Evolutionary conservation across 2,888 invertebrate genomes (phyloP).

Genomic region (Limenitis camilla): DNA sequence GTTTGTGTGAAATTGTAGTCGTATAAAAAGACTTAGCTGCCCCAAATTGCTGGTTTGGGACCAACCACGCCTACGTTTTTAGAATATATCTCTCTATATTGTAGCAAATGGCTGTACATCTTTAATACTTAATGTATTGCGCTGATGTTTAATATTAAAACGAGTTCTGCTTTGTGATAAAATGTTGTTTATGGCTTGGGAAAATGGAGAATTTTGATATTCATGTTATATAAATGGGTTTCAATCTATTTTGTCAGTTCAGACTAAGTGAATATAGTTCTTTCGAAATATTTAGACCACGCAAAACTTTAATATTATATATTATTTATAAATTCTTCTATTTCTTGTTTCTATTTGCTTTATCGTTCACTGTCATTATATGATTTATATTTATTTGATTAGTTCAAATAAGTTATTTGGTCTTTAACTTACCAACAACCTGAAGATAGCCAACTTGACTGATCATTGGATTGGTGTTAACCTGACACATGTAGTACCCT

Average conservation of each 20-base stretch:
- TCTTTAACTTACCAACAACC: constrained; percentile 88
- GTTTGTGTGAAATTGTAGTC: constrained; percentile 41
- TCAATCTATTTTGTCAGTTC: no score
- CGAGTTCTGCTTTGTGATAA: not conserved
- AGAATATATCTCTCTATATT: constrained; percentile 6
- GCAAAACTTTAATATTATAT: no score
- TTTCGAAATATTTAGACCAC: no score
- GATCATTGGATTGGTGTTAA: constrained; percentile 95
- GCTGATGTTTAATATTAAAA: not conserved
- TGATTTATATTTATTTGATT: no score
- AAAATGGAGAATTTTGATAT: no score
- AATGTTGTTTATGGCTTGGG: no score
- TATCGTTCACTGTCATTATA: no score
- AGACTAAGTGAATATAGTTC: no score
- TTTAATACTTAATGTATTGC: constrained; percentile 2
- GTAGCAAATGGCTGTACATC: not conserved
- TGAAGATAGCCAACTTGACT: constrained; percentile 95
- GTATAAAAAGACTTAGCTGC: constrained; percentile 45
- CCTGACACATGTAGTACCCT: constrained; percentile 93
- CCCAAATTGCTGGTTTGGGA: constrained; percentile 45
- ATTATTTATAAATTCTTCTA: no score
- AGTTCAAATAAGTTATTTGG: not conserved
- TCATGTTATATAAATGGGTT: no score
- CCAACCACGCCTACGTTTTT: constrained; percentile 30
- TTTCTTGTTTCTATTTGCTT: no score